Conservation (phyloP, 2,113 vertebrate species). For the Otus sunia region DNA sequence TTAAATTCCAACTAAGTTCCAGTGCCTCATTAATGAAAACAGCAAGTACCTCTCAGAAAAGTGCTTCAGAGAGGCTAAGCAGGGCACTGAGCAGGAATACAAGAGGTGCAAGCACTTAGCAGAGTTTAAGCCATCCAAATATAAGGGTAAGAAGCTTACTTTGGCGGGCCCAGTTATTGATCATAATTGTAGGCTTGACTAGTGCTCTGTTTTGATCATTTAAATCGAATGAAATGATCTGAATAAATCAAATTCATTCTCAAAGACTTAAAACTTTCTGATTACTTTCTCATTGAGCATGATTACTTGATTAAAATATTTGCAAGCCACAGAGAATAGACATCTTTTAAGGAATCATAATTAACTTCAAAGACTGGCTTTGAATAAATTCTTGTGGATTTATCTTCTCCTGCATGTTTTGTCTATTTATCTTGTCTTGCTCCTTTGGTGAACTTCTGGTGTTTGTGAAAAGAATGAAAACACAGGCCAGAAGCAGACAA, state of each 20-base stretch:
- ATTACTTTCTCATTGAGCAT: not conserved
- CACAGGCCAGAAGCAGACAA: not conserved
- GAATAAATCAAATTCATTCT: not conserved
- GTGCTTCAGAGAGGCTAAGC: not conserved
- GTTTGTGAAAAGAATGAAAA: not conserved
- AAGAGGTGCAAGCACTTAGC: not conserved
- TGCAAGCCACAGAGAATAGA: not conserved
- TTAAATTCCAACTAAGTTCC: conserved; percentile 37
- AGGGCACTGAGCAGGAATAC: not conserved
- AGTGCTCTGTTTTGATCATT: not conserved
- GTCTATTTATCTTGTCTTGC: not conserved
- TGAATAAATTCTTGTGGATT: not conserved
- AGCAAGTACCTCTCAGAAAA: not conserved
- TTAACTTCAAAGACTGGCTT: not conserved
- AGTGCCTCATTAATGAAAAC: conserved; percentile 17
- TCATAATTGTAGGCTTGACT: not conserved
- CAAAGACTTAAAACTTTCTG: not conserved
- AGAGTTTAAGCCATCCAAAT: not conserved
- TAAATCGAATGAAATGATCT: not conserved
- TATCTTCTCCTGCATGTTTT: not conserved
- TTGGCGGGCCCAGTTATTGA: not conserved
- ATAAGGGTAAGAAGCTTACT: not conserved
- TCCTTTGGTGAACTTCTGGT: not conserved
- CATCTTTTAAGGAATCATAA: not conserved
- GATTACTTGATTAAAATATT: not conserved